Base-by-base conservation (phyloP, 1,140 invertebrate genomes). In the Drosophila persimilis region DNA sequence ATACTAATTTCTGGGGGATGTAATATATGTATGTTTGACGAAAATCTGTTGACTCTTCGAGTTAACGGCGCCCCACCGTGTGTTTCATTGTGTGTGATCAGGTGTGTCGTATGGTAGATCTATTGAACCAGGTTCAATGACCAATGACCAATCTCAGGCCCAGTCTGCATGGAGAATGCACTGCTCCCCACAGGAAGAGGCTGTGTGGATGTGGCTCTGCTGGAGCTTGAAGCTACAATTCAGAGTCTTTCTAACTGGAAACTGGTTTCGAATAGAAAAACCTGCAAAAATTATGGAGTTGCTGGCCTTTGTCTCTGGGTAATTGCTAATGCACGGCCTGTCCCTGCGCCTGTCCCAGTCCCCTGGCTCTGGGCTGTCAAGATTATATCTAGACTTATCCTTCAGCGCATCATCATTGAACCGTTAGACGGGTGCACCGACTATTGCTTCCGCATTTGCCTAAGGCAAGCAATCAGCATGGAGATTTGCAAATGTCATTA, bases 41-140 rank as follows among this genome's bases (percentile, higher is more conserved):
- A 26, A 20, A 20, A 20, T 61, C 31, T 80, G 57, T 73, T 84
- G 63, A 66, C 63, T 70, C 46, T 70, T 74, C 24, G 17, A 70
- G 54, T 80, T 84, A 86, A 54, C 73, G 56, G 55, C 13, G 3
- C 2, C 31, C 3, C 31, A 9, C 9, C 2, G 31, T 20, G 20
- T 20, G 20, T 20, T 20, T 20, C 1, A 20, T 66, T 46, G 31
- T 39, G 41, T 56, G 24, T 59, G 15, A 8, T 61, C 20, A 69
- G 35, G 26, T 71, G 61, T 55, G 44, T 11, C 41, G 44, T 31
- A 24, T 39, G 13, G 39, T 59, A 41, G 57, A 66, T 54, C 55
- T 67, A 46, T 60, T 20, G 61, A 39, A 47, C 29, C 56, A 67
- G 77, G 80, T 85, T 85, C 81, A 81, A 77, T 86, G 81, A 85